phyloP scores from a whole-genome alignment of 1,140 invertebrate species.

The Drosophila busckii region DNA sequence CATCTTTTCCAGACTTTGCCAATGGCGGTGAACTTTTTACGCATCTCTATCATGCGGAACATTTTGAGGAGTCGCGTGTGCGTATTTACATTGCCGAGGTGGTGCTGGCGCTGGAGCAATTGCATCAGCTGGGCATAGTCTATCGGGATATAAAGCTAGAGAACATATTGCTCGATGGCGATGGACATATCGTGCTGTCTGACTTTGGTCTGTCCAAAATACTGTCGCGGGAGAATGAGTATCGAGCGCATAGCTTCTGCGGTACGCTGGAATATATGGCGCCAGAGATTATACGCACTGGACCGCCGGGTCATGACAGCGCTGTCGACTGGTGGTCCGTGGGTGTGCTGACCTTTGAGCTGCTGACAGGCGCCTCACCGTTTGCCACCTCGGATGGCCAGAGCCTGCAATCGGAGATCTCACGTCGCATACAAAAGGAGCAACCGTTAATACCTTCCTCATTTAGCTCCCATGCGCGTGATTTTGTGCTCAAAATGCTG shows the following conservation, averaged over 20 bases:
- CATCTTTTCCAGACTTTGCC: conserved; percentile 90
- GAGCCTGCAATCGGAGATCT: conserved; percentile 96
- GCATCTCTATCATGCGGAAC: conserved; percentile 92
- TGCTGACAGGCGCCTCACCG: conserved; percentile 97
- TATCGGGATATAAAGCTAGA: conserved; percentile 98
- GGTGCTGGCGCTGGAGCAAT: conserved; percentile 92
- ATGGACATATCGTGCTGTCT: conserved; percentile 94
- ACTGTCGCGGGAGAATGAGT: conserved; percentile 79
- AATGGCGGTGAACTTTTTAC: conserved; percentile 95
- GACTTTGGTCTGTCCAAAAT: conserved; percentile 96
- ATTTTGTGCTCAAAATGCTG: conserved; percentile 86
- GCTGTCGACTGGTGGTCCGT: conserved; percentile 99
- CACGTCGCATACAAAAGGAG: conserved; percentile 91
- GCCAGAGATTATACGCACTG: conserved; percentile 92
- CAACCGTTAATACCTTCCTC: conserved; percentile 91
- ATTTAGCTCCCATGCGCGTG: conserved; percentile 82
- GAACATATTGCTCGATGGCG: conserved; percentile 92
- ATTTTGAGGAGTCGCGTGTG: conserved; percentile 91
- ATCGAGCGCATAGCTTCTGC: conserved; percentile 96
- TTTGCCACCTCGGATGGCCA: conserved; percentile 96
- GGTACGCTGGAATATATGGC: conserved; percentile 99
- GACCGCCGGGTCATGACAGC: conserved; percentile 91
- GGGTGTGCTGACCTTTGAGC: conserved; percentile 97
- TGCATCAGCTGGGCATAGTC: conserved; percentile 94
- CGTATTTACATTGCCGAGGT: conserved; percentile 95